Base-by-base conservation (phyloP, 2,888 invertebrate genomes). In the Drymonia ruficornis region DNA sequence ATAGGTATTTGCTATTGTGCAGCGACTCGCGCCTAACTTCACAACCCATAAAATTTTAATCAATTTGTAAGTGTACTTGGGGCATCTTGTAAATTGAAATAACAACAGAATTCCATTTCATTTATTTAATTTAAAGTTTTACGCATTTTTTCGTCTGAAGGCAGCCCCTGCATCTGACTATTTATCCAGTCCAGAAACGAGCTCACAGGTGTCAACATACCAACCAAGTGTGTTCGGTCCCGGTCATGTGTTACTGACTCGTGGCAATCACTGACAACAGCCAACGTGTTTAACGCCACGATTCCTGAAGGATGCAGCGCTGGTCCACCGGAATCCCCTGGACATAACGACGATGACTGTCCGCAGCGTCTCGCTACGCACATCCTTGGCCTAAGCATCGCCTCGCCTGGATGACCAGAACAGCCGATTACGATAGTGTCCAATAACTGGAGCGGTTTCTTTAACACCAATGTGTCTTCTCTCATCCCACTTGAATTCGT, bases 281-380 rank as follows among this genome's bases (percentile, higher is more conserved):
- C 46, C 31, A 53, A 36, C 7, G 49, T 43, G n/a, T 46, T 56
- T 13, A 56, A 40, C 1, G 36, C 51, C 2, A 59, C 19, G 13
- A 59, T 44, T 5, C 53, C 53, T 2, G 55, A 50, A 15, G 34
- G 15, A 11, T 59, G 59, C 28, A 59, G 11, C 0, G 45, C 43
- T 1, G 53, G 53, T 2, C 53, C 52, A 0, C 56, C 53, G 1
- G 56, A 56, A 29, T 59, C 56, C 7, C 51, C 55, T 0, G 49
- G 36, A 29, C 55, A 55, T 16, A 56, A 2, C 3, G 53, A 9
- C 2, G 29, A 15, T 0, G 46, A 19, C 3, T 40, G 6, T 1
- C 44, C 42, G 49, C 59, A 59, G 8, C n/a, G 23, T 2, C 45
- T 29, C 12, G 53, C 50, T 28, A 53, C 16, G 18, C 59, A 59